Conservation (phyloP, 2,113 vertebrate species). For the Saimiri boliviensis region DNA sequence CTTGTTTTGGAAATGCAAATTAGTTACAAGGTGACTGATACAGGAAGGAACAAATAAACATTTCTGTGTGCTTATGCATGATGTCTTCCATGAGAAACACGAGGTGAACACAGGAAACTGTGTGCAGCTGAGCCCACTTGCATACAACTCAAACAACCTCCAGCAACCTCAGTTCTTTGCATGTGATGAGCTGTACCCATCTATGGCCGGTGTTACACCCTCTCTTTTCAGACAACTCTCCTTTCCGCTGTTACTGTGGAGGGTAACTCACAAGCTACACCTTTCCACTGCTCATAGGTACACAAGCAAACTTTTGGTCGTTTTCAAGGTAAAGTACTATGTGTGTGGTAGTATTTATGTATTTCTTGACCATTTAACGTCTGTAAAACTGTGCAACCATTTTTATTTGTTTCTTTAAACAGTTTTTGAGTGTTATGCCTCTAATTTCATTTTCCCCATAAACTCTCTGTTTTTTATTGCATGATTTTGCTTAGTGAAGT, state of each 20-base stretch:
- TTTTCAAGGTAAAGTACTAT: background rate
- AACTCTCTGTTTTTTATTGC: background rate
- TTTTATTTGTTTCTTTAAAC: background rate
- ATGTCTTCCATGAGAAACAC: background rate
- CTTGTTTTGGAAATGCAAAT: background rate
- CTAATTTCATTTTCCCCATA: background rate
- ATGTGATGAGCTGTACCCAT: background rate
- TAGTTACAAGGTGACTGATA: background rate
- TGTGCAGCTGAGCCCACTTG: background rate
- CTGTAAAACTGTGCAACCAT: background rate
- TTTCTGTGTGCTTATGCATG: background rate
- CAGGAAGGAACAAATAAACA: background rate
- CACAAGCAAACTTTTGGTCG: background rate
- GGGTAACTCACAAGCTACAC: too few species aligned
- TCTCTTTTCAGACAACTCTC: background rate
- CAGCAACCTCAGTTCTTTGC: background rate
- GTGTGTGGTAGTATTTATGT: background rate
- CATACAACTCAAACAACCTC: rapidly evolving
- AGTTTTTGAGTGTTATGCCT: background rate
- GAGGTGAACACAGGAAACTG: background rate
- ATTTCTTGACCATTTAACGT: background rate
- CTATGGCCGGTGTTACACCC: too few species aligned
- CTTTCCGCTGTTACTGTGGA: background rate
- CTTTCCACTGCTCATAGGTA: background rate
- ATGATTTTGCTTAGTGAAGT: background rate